phyloP scores from a whole-genome alignment of 2,797 vertebrate genomes.

The Gymnothorax reevesii region DNA sequence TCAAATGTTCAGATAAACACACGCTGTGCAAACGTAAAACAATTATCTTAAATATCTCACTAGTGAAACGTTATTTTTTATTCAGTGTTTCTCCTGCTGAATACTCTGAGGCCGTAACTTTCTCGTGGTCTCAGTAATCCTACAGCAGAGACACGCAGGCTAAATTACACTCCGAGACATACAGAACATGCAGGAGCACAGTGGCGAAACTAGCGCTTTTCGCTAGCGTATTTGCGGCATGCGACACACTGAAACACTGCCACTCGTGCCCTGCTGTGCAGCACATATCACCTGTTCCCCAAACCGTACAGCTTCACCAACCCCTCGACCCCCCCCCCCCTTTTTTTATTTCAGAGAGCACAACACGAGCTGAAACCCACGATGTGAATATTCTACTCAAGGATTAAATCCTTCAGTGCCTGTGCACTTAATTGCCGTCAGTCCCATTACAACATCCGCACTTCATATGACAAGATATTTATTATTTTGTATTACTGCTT shows the following conservation, averaged over 20 bases:
- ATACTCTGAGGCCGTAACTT: not conserved
- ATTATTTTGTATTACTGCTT: too few species aligned
- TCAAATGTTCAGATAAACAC: too few species aligned
- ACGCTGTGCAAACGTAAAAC: too few species aligned
- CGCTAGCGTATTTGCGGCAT: not conserved
- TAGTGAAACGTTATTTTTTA: not conserved
- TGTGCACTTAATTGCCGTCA: too few species aligned
- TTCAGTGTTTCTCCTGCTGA: not conserved
- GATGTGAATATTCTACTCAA: conserved; percentile 24
- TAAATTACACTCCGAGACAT: not conserved
- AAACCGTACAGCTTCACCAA: not conserved
- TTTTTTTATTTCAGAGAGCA: conserved; percentile 25
- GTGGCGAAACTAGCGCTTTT: too few species aligned
- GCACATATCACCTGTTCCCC: not conserved
- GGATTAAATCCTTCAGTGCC: conserved; percentile 19
- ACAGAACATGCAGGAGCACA: not conserved
- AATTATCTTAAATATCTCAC: not conserved
- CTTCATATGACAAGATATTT: too few species aligned
- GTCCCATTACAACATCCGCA: too few species aligned
- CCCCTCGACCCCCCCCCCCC: not conserved
- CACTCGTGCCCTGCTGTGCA: not conserved
- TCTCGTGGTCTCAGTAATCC: not conserved
- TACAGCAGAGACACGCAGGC: not conserved
- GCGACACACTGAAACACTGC: not conserved
- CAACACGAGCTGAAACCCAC: conserved; percentile 47